These are phyloP conservation scores for Drosophila persimilis DNA, from an alignment of 1,140 invertebrate species.

Conservation along the genomic window DNA sequence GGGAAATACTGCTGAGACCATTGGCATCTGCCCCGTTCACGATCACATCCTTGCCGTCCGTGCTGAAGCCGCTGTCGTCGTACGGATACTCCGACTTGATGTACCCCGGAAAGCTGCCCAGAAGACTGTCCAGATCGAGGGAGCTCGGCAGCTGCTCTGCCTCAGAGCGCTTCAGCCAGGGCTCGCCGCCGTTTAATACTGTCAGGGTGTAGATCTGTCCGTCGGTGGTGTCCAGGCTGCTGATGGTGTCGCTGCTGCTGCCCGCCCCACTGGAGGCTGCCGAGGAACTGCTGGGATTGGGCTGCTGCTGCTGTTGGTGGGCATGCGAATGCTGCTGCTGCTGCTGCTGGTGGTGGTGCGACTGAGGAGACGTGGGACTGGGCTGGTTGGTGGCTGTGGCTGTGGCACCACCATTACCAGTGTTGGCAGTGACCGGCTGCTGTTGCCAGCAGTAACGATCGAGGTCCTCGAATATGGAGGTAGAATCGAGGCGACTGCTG, in stretches of 20 bases:
- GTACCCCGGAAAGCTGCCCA: constrained; percentile 85
- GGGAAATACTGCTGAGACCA: constrained; percentile 63
- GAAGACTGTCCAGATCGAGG: constrained; percentile 87
- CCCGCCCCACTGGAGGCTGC: constrained; percentile 57
- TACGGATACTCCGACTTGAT: constrained; percentile 88
- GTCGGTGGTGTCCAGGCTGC: constrained; percentile 81
- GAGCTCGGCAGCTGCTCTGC: constrained; percentile 84
- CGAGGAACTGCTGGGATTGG: constrained; percentile 65
- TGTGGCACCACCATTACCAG: constrained; percentile 72
- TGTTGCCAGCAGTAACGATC: constrained; percentile 91
- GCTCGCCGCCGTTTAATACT: constrained; percentile 86
- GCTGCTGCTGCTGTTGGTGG: constrained; percentile 65
- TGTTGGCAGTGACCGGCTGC: constrained; percentile 84
- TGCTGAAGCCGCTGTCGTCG: constrained; percentile 88
- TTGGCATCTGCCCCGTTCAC: constrained; percentile 47
- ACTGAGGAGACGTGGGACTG: constrained; percentile 60
- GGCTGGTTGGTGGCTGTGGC: constrained; percentile 72
- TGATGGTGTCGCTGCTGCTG: constrained; percentile 69
- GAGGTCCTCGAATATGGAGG: constrained; percentile 89
- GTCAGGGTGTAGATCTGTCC: constrained; percentile 87
- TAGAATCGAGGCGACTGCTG: constrained; percentile 86
- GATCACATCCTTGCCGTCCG: constrained; percentile 86
- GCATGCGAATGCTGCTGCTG: constrained; percentile 68
- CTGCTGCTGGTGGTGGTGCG: constrained; percentile 54
- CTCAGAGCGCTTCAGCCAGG: constrained; percentile 84